These are phyloP conservation scores for Talpa occidentalis DNA, from an alignment of 2,113 vertebrate genomes.

Conservation along the genomic window DNA sequence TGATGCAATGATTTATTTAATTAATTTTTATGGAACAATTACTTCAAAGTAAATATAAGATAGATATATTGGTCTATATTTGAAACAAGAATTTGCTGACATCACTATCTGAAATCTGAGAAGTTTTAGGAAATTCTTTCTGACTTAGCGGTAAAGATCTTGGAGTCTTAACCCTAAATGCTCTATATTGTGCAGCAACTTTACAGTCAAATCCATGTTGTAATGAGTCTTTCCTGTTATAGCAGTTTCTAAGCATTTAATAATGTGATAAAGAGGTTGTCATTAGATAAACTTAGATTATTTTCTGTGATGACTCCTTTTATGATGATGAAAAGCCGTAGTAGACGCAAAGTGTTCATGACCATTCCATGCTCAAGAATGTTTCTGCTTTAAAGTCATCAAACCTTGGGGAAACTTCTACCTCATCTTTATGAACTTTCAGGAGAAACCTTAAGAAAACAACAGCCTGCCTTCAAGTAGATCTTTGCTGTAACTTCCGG, in stretches of 20 bases:
- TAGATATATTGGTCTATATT: background rate
- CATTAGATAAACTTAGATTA: background rate
- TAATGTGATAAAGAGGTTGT: constrained; percentile 17
- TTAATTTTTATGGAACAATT: constrained; percentile 21
- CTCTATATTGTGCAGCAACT: background rate
- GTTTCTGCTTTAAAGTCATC: background rate
- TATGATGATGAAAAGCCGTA: background rate
- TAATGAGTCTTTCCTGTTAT: background rate
- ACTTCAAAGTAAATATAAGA: background rate
- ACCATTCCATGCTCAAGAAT: background rate
- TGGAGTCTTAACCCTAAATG: background rate
- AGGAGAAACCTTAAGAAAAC: constrained; percentile 13
- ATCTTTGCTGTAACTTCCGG: background rate
- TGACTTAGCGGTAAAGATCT: constrained; percentile 20
- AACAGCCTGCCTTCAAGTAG: background rate
- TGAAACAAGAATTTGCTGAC: constrained; percentile 9
- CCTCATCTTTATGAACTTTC: background rate
- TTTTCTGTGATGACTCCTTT: background rate
- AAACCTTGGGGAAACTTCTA: background rate
- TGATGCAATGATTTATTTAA: constrained; percentile 45
- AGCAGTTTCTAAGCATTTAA: background rate
- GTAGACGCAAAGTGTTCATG: background rate
- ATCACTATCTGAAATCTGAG: background rate
- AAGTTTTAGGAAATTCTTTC: background rate
- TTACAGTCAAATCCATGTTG: background rate